These are phyloP conservation scores for Asarcornis scutulata DNA, from an alignment of 2,113 vertebrate genomes.

Conservation along the genomic window DNA sequence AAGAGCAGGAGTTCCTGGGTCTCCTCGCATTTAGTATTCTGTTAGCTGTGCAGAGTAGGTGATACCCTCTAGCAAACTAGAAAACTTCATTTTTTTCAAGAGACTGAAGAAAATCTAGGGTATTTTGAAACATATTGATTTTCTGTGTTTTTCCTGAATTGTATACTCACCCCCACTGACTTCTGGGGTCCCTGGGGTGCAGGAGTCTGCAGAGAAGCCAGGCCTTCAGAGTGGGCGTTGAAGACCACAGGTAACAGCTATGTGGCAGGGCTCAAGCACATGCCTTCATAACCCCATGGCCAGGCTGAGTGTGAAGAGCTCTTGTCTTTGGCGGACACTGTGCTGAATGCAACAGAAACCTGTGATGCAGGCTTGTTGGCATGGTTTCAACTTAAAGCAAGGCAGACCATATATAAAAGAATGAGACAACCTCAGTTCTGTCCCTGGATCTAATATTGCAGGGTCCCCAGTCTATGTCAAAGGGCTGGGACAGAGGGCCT, in stretches of 20 bases:
- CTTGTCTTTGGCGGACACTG: neutral
- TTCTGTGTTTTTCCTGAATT: neutral
- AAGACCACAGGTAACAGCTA: neutral
- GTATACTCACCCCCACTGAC: neutral
- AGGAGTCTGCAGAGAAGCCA: neutral
- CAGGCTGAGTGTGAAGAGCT: neutral
- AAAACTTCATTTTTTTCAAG: neutral
- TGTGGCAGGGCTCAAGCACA: accelerated
- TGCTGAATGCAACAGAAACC: neutral
- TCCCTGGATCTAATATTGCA: neutral
- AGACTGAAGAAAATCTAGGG: neutral
- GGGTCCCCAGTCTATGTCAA: too few species aligned
- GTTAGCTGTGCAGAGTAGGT: neutral
- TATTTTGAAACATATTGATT: neutral
- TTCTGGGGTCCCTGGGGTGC: neutral
- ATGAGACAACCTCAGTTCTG: neutral
- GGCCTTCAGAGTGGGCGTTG: neutral
- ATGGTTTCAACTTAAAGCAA: neutral
- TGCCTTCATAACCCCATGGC: neutral
- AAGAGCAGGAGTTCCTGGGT: neutral
- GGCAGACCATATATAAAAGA: neutral
- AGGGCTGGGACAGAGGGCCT: neutral
- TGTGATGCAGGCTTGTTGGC: neutral
- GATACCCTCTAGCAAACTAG: neutral
- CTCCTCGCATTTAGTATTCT: neutral